These are phyloP conservation scores for Ophiodon elongatus DNA, from an alignment of 2,113 vertebrate genomes.

Conservation along the genomic window DNA sequence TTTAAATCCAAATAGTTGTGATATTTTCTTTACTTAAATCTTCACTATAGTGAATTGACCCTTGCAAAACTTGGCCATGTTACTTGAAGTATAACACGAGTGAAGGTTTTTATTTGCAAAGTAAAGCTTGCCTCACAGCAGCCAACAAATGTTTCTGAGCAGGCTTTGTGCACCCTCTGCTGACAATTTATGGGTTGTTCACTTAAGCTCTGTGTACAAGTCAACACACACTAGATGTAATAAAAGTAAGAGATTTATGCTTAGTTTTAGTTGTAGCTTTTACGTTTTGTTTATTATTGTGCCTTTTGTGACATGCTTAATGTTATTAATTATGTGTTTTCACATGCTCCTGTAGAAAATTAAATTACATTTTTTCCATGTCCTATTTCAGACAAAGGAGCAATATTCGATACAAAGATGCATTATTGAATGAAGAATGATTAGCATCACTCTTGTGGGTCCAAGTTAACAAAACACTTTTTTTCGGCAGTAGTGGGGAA, in stretches of 20 bases:
- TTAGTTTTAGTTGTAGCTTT: not conserved
- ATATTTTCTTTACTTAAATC: not conserved
- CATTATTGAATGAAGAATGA: not conserved
- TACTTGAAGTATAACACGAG: not conserved
- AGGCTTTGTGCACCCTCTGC: conserved; percentile 65
- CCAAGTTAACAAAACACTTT: not conserved
- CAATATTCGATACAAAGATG: not conserved
- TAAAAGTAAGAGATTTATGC: not conserved
- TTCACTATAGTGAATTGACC: not conserved
- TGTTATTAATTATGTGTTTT: not conserved
- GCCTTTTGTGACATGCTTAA: not conserved
- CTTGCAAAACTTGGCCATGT: not conserved
- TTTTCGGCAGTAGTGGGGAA: not conserved
- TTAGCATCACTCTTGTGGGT: not conserved
- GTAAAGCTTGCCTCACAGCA: not conserved
- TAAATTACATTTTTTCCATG: not conserved
- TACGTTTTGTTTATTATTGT: not conserved
- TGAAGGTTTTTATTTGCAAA: not conserved
- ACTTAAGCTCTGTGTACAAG: not conserved
- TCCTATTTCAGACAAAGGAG: not conserved
- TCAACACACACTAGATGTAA: not conserved
- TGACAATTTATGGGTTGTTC: conserved; percentile 26
- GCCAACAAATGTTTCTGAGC: conserved; percentile 5
- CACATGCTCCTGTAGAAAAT: not conserved
- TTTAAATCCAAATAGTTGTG: not conserved